These are phyloP conservation scores for Cydia pomonella DNA, from an alignment of 1,140 invertebrate species.

Conservation along the genomic window DNA sequence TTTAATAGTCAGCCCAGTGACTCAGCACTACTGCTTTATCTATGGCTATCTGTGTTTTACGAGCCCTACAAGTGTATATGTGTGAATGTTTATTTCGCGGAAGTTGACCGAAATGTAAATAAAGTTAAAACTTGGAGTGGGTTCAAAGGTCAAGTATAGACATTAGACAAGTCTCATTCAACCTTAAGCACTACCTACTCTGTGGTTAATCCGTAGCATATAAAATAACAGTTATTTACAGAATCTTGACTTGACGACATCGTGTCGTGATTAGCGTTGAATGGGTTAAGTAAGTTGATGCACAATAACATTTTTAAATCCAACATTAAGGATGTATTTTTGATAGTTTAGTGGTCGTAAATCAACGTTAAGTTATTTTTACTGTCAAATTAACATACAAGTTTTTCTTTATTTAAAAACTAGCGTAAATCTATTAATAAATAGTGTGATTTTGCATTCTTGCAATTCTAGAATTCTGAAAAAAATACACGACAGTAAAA, in stretches of 20 bases:
- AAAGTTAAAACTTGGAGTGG: not conserved
- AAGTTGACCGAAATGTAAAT: constrained; percentile 1
- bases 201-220: no score
- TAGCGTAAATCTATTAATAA: not conserved
- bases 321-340: no score
- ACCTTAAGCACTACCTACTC: not conserved
- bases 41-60: constrained; percentile 19
- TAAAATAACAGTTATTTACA: no score
- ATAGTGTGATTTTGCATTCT: not conserved
- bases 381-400: constrained; percentile 7
- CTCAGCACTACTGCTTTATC: constrained; percentile 19
- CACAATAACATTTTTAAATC: no score
- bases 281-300: not conserved
- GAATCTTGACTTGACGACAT: not conserved
- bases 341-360: no score
- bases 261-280: not conserved
- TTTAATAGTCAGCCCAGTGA: not conserved
- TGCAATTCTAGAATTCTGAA: not conserved
- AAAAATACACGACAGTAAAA: not conserved
- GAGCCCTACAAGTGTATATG: not conserved
- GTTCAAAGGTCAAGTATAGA: not conserved
- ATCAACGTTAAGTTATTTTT: not conserved
- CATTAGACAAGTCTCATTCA: no score
- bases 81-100: constrained; percentile 4
- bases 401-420: not conserved